phyloP scores from a whole-genome alignment of 1,140 invertebrate genomes.

The Dreissena polymorpha region DNA sequence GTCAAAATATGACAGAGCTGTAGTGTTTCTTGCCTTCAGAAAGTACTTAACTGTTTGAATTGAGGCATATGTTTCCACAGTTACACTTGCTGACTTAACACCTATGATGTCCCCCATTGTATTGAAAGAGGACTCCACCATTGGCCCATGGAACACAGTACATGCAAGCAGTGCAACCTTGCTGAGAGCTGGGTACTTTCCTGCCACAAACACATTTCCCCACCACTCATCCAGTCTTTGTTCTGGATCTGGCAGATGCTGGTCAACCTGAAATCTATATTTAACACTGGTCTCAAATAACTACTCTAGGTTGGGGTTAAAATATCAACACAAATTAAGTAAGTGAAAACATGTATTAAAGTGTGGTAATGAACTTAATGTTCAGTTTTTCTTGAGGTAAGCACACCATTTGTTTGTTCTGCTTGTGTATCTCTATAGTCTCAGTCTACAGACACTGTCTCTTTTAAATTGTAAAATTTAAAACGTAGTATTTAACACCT shows the following conservation, averaged over 20 bases:
- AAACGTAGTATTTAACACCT: too few species aligned
- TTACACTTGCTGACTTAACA: conserved; percentile 1
- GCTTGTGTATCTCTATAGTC: neutral
- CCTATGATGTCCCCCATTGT: conserved; percentile 50
- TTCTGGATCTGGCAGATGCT: conserved; percentile 4
- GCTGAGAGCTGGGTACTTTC: conserved; percentile 38
- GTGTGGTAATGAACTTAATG: too few species aligned
- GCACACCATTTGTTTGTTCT: too few species aligned
- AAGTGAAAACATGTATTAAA: too few species aligned
- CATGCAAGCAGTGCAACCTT: conserved; percentile 26
- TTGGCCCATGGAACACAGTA: conserved; percentile 54
- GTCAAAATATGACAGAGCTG: conserved; percentile 40
- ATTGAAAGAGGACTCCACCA: conserved; percentile 53
- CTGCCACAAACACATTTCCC: neutral
- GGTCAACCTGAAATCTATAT: neutral
- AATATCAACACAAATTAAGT: too few species aligned
- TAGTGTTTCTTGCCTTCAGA: neutral
- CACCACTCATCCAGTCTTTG: conserved; percentile 42
- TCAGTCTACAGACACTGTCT: neutral
- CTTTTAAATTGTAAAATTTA: too few species aligned
- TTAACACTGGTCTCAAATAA: too few species aligned
- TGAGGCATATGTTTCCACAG: conserved; percentile 31
- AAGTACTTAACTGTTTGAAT: conserved; percentile 55
- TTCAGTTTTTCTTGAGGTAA: too few species aligned
- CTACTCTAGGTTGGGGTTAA: too few species aligned